phyloP scores from a whole-genome alignment of 2,113 vertebrate species.

The Pedetes capensis region DNA sequence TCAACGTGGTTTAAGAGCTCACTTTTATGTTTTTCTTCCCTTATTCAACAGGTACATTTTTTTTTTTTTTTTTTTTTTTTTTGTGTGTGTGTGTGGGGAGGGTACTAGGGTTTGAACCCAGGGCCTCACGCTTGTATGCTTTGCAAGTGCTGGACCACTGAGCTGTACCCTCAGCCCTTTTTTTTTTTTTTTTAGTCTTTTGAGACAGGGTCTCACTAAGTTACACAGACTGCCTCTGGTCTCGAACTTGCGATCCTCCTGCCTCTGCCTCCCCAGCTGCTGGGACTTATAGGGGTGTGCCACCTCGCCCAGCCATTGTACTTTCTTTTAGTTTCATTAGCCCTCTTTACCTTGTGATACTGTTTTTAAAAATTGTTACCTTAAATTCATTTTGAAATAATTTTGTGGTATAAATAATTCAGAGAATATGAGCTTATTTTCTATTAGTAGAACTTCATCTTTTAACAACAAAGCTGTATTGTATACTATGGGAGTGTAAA shows the following conservation, averaged over 20 bases:
- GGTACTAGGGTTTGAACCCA: too few species aligned
- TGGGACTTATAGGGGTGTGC: background rate
- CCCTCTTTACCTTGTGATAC: background rate
- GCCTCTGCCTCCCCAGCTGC: too few species aligned
- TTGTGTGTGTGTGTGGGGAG: too few species aligned
- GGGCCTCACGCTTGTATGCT: too few species aligned
- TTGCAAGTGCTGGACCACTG: background rate
- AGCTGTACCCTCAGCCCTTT: too few species aligned
- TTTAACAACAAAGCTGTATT: too few species aligned
- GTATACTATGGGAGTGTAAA: background rate
- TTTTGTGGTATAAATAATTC: background rate
- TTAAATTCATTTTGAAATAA: background rate
- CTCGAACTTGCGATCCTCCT: too few species aligned
- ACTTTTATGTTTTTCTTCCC: background rate
- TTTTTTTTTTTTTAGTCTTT: too few species aligned
- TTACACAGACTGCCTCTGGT: too few species aligned
- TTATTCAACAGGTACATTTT: background rate
- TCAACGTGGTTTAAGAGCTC: background rate
- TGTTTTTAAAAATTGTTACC: background rate
- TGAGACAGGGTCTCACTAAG: too few species aligned
- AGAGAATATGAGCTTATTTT: background rate
- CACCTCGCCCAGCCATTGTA: background rate
- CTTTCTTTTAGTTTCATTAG: background rate
- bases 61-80: background rate
- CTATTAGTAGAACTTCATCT: background rate